Evolutionary conservation across 2,797 vertebrate species (phyloP), one percentile per base, ranked within the genome.

Genomic region (Meriones psammophilus): DNA sequence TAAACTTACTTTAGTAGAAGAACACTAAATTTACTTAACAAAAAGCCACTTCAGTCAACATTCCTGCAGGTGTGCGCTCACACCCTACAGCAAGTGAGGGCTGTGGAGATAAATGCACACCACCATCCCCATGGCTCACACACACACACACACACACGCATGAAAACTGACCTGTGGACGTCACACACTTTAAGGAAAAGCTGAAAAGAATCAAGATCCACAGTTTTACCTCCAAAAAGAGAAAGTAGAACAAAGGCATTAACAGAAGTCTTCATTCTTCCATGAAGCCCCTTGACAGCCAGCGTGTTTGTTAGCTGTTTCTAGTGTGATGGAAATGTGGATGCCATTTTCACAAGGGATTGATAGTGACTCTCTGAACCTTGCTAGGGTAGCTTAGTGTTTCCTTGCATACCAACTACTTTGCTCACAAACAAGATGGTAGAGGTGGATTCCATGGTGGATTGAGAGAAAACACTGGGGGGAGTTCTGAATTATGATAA

Each of bases 401-500:
- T 74, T 92, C n/a, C 5, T 50, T 73, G 93, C 78, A 95, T 96
- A 94, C 96, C 74, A 97, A 97, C 96, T 74, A 77, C 15, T 78
- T 92, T 58, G 28, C 86, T 94, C 96, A 80, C 58, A 95, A 96
- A 96, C 96, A 95, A 98, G 84, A 93, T 93, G 96, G 96, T 95
- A 86, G 95, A 76, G 68, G 5, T 42, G 42, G 42, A 42, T 42
- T 42, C 42, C 5, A 42, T 78, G 89, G 92, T 96, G 91, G 76
- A 84, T 71, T 91, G 96, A 96, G 79, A 95, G 86, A 76, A 89
- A 98, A 96, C 97, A 96, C 96, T 94, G 86, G 93, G 79, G 96
- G 94, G 96, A 94, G 81, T 89, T 96, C 91, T 94, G 95, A 97
- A 96, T 97, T 94, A 97, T 98, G 96, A 91, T 96, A 98, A 92